These are phyloP conservation scores for Lasioglossum lativentre DNA, from an alignment of 2,888 invertebrate genomes.

Conservation along the genomic window DNA sequence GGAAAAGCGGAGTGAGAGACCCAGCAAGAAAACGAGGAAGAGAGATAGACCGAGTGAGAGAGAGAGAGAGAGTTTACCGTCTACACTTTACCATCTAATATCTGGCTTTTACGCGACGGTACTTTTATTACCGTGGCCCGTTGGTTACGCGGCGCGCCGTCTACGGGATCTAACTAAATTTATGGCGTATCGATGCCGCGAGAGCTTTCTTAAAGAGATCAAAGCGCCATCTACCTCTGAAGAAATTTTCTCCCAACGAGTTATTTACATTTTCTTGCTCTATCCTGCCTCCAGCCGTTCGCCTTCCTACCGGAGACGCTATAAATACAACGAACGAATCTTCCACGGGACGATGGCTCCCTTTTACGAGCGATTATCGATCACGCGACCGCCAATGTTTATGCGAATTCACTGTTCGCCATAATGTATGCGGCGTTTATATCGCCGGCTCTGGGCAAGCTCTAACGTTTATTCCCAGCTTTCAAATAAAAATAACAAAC, in stretches of 20 bases:
- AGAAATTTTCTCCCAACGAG: constrained; percentile 55
- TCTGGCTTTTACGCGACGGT: constrained; percentile 57
- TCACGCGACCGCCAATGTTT: not conserved
- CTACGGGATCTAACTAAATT: constrained; percentile 62
- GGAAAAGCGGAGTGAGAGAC: constrained; percentile 44
- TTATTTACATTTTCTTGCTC: constrained; percentile 38
- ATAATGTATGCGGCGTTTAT: not conserved
- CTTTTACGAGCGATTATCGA: not conserved
- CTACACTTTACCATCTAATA: constrained; percentile 59
- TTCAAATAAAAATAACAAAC: not conserved
- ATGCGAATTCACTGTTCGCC: not conserved
- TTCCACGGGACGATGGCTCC: not conserved
- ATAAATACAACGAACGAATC: constrained; percentile 21
- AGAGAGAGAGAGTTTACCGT: not conserved
- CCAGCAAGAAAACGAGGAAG: constrained; percentile 15
- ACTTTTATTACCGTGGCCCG: constrained; percentile 58
- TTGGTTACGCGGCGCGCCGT: not conserved
- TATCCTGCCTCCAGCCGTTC: not conserved
- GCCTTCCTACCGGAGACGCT: not conserved
- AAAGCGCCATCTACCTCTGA: constrained; percentile 22
- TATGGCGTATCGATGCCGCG: constrained; percentile 57
- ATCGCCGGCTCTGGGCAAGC: not conserved
- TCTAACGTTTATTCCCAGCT: not conserved
- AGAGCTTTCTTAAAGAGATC: constrained; percentile 43
- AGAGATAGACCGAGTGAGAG: constrained; percentile 17